Percentiles rank a stretch among this genome's conserved stretches.
Conservation (phyloP, 2,113 vertebrate genomes). For the Lepus europaeus region DNA sequence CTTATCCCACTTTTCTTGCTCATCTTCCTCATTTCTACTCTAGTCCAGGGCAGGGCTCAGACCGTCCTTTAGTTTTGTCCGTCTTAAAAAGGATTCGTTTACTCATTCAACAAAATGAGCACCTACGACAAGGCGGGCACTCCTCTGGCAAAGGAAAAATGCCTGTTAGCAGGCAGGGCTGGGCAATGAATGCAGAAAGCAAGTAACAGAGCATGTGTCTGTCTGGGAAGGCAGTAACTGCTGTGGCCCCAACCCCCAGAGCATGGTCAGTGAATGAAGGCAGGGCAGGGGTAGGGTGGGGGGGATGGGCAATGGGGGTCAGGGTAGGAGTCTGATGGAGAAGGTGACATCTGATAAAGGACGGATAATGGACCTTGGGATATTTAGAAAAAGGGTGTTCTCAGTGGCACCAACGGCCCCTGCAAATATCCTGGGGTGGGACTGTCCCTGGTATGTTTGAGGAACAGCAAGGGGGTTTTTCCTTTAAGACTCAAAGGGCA, state of each 20-base stretch:
- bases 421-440: not conserved
- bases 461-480: not conserved
- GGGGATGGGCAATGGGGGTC: not conserved
- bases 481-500: not conserved
- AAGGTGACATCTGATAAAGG: not conserved
- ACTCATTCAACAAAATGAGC: not conserved
- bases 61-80: not conserved
- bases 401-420: not conserved
- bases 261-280: not conserved
- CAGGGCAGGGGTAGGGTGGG: accelerated
- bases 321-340: accelerated
- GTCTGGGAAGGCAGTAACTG: not conserved
- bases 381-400: not conserved
- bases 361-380: not conserved
- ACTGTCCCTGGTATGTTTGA: not conserved
- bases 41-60: not conserved
- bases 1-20: not conserved
- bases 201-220: not conserved
- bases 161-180: not conserved
- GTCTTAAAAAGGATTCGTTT: not conserved
- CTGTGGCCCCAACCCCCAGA: not conserved
- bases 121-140: accelerated
- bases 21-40: not conserved
- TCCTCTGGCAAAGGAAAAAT: not conserved
- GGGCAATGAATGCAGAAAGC: not conserved